Conservation (phyloP, 2,888 invertebrate genomes). For the Tenthredo scrophulariae region DNA sequence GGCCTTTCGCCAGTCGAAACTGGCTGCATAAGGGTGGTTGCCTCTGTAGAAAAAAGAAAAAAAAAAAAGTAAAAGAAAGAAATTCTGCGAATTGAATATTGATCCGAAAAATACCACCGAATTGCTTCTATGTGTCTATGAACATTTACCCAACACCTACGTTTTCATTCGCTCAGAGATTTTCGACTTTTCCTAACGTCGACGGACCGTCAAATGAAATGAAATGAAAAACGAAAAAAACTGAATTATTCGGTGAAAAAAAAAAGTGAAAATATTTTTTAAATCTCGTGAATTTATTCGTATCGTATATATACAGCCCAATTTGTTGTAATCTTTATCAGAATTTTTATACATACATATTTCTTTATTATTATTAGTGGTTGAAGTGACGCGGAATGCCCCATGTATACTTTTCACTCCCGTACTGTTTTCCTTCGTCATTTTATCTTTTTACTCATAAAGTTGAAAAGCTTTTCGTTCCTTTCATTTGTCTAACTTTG, state of each 20-base stretch:
- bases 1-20: slow-evolving; percentile 42
- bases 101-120: slow-evolving; percentile 1
- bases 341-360: too few species aligned
- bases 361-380: too few species aligned
- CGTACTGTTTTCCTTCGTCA: background rate
- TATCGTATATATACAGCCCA: too few species aligned
- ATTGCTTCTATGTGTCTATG: background rate
- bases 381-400: too few species aligned
- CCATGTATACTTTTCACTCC: background rate
- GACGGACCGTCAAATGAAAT: too few species aligned
- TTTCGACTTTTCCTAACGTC: background rate
- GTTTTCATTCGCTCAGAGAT: background rate
- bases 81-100: slow-evolving; percentile 40
- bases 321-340: too few species aligned
- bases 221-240: too few species aligned
- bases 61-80: too few species aligned
- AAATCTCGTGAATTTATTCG: too few species aligned
- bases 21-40: background rate
- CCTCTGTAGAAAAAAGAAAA: background rate
- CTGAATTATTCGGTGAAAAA: too few species aligned
- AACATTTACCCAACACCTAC: too few species aligned
- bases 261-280: too few species aligned
- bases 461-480: background rate
- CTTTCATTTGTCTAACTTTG: slow-evolving; percentile 18
- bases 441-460: background rate